Percentiles rank a stretch among this genome's conserved stretches.
These are phyloP conservation scores for Acanthosepion pharaonis DNA, from an alignment of 2,888 invertebrate genomes.

Conservation along the genomic window DNA sequence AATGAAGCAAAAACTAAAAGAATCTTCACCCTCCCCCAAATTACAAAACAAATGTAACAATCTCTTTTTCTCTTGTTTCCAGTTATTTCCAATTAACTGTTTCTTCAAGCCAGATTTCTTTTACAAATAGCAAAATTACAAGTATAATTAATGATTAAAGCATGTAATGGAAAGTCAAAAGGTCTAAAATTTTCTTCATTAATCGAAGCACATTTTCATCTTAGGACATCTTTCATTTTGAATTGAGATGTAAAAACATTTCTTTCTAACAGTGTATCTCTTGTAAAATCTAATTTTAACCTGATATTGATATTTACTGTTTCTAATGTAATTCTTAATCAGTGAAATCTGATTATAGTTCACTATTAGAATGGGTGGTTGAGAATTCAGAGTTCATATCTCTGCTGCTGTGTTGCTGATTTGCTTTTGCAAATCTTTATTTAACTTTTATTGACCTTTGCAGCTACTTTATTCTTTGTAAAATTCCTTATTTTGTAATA, in stretches of 20 bases:
- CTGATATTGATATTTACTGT: not conserved
- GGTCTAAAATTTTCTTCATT: not conserved
- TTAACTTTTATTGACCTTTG: not conserved
- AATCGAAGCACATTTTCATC: not conserved
- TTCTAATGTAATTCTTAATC: not conserved
- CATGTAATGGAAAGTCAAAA: not conserved
- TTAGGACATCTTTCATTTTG: not conserved
- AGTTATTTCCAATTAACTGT: slow-evolving; percentile 4
- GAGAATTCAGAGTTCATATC: not conserved
- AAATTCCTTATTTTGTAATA: no score
- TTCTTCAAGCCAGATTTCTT: not conserved
- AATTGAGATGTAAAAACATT: not conserved
- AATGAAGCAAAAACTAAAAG: not conserved
- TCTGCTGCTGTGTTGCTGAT: not conserved
- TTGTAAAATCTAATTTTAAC: not conserved
- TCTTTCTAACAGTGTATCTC: not conserved
- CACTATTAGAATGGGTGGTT: not conserved
- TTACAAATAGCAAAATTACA: not conserved
- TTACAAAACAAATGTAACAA: not conserved
- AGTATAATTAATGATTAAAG: not conserved
- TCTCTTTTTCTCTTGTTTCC: not conserved
- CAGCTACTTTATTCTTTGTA: not conserved
- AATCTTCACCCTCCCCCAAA: not conserved
- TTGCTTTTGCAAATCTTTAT: not conserved
- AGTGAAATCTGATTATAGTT: not conserved